These are phyloP conservation scores for Coleophora deauratella DNA, from an alignment of 2,888 invertebrate genomes.

Conservation along the genomic window DNA sequence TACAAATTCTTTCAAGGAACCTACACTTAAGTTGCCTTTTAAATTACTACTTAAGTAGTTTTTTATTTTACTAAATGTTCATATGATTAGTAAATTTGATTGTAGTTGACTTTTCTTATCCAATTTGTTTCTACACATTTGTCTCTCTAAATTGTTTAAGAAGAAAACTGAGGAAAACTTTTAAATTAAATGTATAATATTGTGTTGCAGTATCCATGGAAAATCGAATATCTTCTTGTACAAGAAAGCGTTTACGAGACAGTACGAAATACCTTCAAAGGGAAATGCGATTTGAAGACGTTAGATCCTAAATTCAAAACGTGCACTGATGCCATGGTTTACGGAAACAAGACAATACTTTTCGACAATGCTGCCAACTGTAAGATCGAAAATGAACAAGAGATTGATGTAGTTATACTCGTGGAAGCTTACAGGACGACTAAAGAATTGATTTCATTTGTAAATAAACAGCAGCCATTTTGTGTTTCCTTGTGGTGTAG, in stretches of 20 bases:
- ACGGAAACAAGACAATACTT: constrained; percentile 20
- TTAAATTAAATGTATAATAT: too few relatives aligned
- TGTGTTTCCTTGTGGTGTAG: constrained; percentile 41
- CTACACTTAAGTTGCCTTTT: too few relatives aligned
- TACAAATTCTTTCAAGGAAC: constrained; percentile 1
- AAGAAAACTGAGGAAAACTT: too few relatives aligned
- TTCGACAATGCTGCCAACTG: constrained; percentile 20
- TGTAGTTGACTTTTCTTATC: too few relatives aligned
- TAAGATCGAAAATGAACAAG: background rate
- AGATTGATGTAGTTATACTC: constrained; percentile 5
- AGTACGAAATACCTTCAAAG: constrained; percentile 28
- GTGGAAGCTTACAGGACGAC: constrained; percentile 43
- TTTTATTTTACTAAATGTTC: too few relatives aligned
- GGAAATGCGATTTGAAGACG: constrained; percentile 24
- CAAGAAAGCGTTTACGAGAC: constrained; percentile 37
- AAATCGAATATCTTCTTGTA: constrained; percentile 29
- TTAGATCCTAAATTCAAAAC: constrained; percentile 1
- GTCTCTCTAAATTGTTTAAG: too few relatives aligned
- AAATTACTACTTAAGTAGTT: too few relatives aligned
- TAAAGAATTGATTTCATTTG: constrained; percentile 35
- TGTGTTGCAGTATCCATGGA: constrained; percentile 36
- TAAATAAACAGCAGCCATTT: constrained; percentile 17
- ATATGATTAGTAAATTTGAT: too few relatives aligned
- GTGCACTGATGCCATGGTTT: constrained; percentile 14
- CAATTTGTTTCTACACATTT: too few relatives aligned